A percentile compares a stretch with the other conserved stretches of the same genome.
Conservation (phyloP, 2,797 vertebrate species). For the Anas acuta region DNA sequence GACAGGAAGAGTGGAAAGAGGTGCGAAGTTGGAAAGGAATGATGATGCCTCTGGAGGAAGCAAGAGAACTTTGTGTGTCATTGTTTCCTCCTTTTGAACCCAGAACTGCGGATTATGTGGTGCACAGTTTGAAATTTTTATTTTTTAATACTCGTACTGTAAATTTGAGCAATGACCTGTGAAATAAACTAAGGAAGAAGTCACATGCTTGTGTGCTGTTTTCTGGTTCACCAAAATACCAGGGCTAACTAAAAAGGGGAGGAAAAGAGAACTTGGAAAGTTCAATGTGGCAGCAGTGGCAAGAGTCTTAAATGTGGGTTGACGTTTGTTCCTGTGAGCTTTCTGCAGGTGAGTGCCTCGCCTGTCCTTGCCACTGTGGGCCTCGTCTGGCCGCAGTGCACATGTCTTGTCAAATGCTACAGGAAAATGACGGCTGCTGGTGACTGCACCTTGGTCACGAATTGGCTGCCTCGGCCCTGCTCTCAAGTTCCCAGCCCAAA, state of each 20-base stretch:
- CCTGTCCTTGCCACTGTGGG: rapidly evolving
- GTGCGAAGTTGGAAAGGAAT: not conserved
- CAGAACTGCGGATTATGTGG: not conserved
- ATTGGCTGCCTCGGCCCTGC: not conserved
- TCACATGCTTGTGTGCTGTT: not conserved
- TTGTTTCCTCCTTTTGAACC: not conserved
- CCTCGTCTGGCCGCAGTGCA: not conserved
- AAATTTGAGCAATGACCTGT: not conserved
- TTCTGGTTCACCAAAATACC: not conserved
- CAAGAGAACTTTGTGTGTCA: not conserved
- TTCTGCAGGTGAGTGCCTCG: not conserved
- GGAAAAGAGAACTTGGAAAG: not conserved
- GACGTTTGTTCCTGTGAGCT: not conserved
- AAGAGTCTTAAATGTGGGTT: not conserved
- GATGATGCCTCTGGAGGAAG: not conserved
- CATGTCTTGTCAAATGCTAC: not conserved
- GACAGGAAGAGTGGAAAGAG: not conserved
- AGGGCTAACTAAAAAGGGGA: not conserved
- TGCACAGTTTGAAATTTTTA: not conserved
- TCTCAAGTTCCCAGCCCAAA: not conserved
- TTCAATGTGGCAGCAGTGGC: not conserved
- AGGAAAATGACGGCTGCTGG: not conserved
- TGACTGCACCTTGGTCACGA: rapidly evolving
- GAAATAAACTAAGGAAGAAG: slow-evolving; percentile 9
- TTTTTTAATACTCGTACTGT: not conserved